Conservation (phyloP, 2,888 invertebrate species). For the Erynnis tages region DNA sequence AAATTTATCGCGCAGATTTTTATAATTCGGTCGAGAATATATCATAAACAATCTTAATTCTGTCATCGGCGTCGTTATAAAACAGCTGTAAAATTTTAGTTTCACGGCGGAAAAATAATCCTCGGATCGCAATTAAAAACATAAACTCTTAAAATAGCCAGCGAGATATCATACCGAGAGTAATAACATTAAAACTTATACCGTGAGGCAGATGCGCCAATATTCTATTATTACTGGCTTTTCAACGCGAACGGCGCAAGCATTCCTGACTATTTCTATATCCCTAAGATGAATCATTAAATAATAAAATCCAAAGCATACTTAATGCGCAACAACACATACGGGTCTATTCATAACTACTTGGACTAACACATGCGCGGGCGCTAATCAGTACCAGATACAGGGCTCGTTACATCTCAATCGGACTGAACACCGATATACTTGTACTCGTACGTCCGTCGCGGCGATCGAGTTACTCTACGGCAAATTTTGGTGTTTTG, state of each 20-base stretch:
- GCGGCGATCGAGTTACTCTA: too few relatives aligned
- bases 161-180: conserved; percentile 68
- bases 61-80: conserved; percentile 73
- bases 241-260: conserved; percentile 72
- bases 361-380: conserved; percentile 62
- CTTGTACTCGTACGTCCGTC: too few relatives aligned
- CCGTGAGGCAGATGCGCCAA: conserved; percentile 77
- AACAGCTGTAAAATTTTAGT: conserved; percentile 72
- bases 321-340: conserved; percentile 77
- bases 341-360: conserved; percentile 66
- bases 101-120: conserved; percentile 69
- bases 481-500: too few relatives aligned
- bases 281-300: conserved; percentile 81
- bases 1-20: conserved; percentile 65
- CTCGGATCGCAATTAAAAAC: conserved; percentile 74
- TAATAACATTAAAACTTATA: conserved; percentile 78
- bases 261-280: conserved; percentile 80
- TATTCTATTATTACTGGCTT: conserved; percentile 80
- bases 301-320: conserved; percentile 80
- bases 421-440: conserved; percentile 44
- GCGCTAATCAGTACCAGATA: conserved; percentile 75
- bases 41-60: conserved; percentile 75
- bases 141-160: conserved; percentile 72
- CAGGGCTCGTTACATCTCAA: conserved; percentile 64
- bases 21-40: conserved; percentile 61